phyloP scores from a whole-genome alignment of 1,140 invertebrate genomes.

The Drosophila nebulosa region DNA sequence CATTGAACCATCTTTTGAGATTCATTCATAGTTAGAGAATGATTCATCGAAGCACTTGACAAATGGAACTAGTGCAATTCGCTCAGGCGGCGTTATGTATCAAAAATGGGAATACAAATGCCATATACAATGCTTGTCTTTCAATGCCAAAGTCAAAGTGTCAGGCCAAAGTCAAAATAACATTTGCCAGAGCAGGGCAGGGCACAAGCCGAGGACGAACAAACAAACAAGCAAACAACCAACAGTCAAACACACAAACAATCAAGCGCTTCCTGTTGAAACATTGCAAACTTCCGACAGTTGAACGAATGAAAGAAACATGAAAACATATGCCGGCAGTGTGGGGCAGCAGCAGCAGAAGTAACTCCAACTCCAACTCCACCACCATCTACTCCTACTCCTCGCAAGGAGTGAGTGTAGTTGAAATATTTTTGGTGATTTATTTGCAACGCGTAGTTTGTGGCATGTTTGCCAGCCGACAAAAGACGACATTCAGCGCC shows the following conservation, averaged over 20 bases:
- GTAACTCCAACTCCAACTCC: slow-evolving; percentile 2
- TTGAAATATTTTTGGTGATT: slow-evolving; percentile 79
- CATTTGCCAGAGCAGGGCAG: slow-evolving; percentile 52
- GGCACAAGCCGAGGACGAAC: slow-evolving; percentile 23
- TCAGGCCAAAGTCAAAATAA: slow-evolving; percentile 71
- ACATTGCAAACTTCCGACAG: slow-evolving; percentile 77
- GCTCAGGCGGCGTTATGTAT: background rate
- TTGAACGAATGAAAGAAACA: slow-evolving; percentile 43
- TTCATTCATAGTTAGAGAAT: slow-evolving; percentile 32
- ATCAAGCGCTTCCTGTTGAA: slow-evolving; percentile 73
- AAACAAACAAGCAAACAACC: slow-evolving; percentile 28
- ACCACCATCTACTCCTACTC: background rate
- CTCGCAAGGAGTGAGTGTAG: slow-evolving; percentile 51
- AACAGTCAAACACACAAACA: slow-evolving; percentile 54
- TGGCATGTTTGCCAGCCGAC: slow-evolving; percentile 70
- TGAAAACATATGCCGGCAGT: slow-evolving; percentile 66
- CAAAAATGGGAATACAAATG: slow-evolving; percentile 22
- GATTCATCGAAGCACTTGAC: slow-evolving; percentile 68
- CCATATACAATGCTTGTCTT: slow-evolving; percentile 60
- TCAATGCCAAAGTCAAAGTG: slow-evolving; percentile 73
- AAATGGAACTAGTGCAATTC: slow-evolving; percentile 73
- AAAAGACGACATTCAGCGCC: slow-evolving; percentile 61
- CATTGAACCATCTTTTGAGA: slow-evolving; percentile 21
- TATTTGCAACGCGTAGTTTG: slow-evolving; percentile 76
- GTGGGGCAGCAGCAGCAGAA: slow-evolving; percentile 39